A percentile compares a stretch with the other conserved stretches of the same genome.
Conservation (phyloP, 2,888 invertebrate genomes). For the Neria commutata region DNA sequence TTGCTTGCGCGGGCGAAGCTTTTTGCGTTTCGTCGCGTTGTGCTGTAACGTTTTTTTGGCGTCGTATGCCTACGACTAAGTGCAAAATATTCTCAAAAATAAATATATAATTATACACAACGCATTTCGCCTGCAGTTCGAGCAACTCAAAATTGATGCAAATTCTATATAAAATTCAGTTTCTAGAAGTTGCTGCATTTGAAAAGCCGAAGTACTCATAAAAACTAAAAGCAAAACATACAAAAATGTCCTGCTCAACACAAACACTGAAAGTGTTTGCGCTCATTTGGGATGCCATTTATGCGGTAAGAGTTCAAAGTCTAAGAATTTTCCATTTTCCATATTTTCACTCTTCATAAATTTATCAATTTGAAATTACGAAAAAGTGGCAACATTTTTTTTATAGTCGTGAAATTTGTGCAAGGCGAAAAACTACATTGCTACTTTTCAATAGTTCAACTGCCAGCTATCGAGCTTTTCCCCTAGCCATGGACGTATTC, state of each 20-base stretch:
- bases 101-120: neutral
- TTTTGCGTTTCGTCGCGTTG: neutral
- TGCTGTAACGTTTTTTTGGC: too few species aligned
- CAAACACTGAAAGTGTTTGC: constrained; percentile 45
- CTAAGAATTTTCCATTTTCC: too few species aligned
- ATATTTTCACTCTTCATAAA: too few species aligned
- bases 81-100: neutral
- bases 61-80: constrained; percentile 20
- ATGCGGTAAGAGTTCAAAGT: constrained; percentile 53
- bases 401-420: too few species aligned
- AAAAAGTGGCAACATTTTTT: too few species aligned
- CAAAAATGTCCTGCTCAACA: constrained; percentile 53
- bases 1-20: neutral
- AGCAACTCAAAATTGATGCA: neutral
- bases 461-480: too few species aligned
- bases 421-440: too few species aligned
- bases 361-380: too few species aligned
- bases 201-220: neutral
- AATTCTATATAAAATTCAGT: neutral
- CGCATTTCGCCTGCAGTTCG: neutral
- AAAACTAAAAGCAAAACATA: neutral
- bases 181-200: neutral
- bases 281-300: constrained; percentile 49
- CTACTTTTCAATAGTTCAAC: too few species aligned
- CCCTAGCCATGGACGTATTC: too few species aligned